Base-by-base conservation (phyloP, 2,113 vertebrate species). In the Lagopus muta region DNA sequence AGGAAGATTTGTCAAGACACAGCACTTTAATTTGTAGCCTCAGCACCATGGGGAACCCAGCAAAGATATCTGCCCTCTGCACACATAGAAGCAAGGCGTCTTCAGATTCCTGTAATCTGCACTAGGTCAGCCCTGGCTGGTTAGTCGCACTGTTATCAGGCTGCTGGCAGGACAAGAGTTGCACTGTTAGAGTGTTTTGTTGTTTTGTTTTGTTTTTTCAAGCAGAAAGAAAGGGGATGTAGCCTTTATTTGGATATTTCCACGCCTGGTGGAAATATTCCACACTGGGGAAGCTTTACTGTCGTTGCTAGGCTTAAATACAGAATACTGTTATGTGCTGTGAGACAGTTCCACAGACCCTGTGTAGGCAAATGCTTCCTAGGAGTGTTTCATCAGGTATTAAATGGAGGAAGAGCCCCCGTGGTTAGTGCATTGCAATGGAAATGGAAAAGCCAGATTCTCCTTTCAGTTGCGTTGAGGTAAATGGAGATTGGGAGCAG, bases 231-330 rank as follows among this genome's bases (percentile, higher is more conserved):
- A 77, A 55, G 22, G 50, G 24, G 55, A 34, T 54, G 17, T 52
- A 75, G 22, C 65, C 48, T 38, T 87, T 89, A 43, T 83, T 43
- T 86, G 60, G 36, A 60, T 80, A 38, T 38, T 38, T 38, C 38
- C 64, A 70, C 69, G 27, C 40, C 36, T 75, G 21, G 25, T 67
- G 71, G 86, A 93, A 95, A 40, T 54, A 82, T 61, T 92, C 89
- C 89, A 93, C 58, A 43, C 42, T 62, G 28, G 40, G 65, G 72
- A 75, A 61, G 83, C 75, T 18, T 90, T 89, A 17, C 0, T 11
- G 82, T 95, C 0, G 8, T 86, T 95, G 36, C 78, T 95, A 88
- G 80, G 76, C 88, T 92, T 60, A 81, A 81, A 58, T 64, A 48
- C 88, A 83, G 57, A 47, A 38, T 69, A 21, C 36, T 60, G 25